phyloP scores from a whole-genome alignment of 2,797 vertebrate genomes.

The Helostoma temminkii region DNA sequence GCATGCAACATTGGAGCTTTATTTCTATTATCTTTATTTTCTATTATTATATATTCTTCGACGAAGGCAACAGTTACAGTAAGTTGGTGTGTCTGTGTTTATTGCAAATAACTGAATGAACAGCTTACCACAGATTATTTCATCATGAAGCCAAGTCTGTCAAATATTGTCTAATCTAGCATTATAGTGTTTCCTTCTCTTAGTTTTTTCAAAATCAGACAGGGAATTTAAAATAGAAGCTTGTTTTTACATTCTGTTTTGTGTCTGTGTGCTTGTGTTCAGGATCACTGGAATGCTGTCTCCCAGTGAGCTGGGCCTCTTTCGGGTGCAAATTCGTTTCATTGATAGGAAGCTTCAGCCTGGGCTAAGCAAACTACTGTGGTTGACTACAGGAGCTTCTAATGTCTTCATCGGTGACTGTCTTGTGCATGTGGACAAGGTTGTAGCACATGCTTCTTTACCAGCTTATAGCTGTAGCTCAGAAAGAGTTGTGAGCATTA shows the following conservation, averaged over 20 bases:
- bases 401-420: slow-evolving; percentile 87
- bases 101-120: background rate
- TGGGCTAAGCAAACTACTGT: slow-evolving; percentile 87
- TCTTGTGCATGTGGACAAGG: slow-evolving; percentile 88
- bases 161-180: background rate
- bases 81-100: background rate
- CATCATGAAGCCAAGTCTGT: background rate
- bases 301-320: slow-evolving; percentile 85
- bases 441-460: slow-evolving; percentile 56
- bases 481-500: background rate
- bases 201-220: background rate
- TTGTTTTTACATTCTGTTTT: background rate
- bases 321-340: slow-evolving; percentile 84
- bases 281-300: slow-evolving; percentile 88
- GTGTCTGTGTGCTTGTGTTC: slow-evolving; percentile 5
- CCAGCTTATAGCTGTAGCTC: too few relatives aligned
- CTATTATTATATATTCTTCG: too few relatives aligned
- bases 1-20: background rate
- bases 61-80: background rate
- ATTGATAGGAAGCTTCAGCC: slow-evolving; percentile 89
- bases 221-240: background rate
- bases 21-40: background rate
- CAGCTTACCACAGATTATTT: background rate
- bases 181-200: background rate
- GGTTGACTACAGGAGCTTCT: slow-evolving; percentile 86